Base-by-base conservation (phyloP, 2,113 vertebrate genomes). In the Semnornis frantzii region DNA sequence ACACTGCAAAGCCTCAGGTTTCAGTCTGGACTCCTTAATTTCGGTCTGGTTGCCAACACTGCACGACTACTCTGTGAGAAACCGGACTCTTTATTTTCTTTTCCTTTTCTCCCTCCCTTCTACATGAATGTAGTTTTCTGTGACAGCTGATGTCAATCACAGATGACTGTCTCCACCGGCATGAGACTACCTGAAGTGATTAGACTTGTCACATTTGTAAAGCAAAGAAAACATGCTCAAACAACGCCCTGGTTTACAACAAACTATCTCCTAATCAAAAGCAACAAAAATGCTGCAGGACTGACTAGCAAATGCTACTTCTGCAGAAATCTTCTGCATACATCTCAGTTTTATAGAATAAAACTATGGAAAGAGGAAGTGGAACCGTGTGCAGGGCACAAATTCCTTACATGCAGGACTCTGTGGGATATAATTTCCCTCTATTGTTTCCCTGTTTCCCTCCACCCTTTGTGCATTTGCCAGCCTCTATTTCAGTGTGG, bases 391-490 rank as follows among this genome's bases (percentile, higher is more conserved):
- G 62, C 10, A 28, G 64, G 68, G 37, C 8, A 79, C 25, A 54
- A 42, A 89, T 68, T 93, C 75, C 75, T 93, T 25, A 57, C 55
- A 89, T 7, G 55, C 62, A 83, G 69, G 31, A 42, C 48, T 77
- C 71, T 1, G 37, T 73, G 60, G 69, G 74, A 19, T 94, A 87
- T 64, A 12, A 71, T 71, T 95, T 94, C 92, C 87, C 78, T 48
- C 89, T 52, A 85, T 76, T 95, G 91, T 96, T 83, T 80, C 82
- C n/a, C 65, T 89, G 79, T 82, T 96, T 92, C 71, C 85, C 82
- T 91, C 87, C 87, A 93, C 87, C 87, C 85, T 64, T 52, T 70
- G 82, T 80, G 71, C 39, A 72, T 83, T 94, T 93, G 93, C 75
- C 93, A 96, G 85, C 72, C 91, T 77, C 91, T 92, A 5, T 68